Percentiles rank a stretch among this genome's conserved stretches.
Evolutionary conservation across 2,113 vertebrate species (phyloP).

Genomic region (Alouatta palliata): DNA sequence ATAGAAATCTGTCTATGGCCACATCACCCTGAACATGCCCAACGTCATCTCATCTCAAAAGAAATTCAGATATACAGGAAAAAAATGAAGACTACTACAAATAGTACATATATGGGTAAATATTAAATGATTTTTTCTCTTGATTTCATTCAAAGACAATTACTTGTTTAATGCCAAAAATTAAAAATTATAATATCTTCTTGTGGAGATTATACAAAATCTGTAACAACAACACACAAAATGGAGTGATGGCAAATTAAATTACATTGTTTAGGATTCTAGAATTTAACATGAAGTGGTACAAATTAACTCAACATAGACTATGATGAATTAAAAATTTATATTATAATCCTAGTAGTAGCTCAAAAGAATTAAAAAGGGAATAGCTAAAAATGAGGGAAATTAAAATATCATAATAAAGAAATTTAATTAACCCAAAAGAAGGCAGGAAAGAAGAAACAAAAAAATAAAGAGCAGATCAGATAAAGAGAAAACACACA

Average conservation of each 20-base stretch:
- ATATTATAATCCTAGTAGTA: background rate
- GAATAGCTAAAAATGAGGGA: background rate
- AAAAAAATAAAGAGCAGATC: background rate
- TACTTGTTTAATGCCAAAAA: background rate
- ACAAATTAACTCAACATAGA: background rate
- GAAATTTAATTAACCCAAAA: background rate
- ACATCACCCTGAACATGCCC: no score
- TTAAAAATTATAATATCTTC: background rate
- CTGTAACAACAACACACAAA: background rate
- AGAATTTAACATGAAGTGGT: background rate
- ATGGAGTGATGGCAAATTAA: background rate
- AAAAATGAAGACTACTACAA: background rate
- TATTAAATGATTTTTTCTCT: background rate
- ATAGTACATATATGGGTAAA: background rate
- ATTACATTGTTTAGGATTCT: background rate
- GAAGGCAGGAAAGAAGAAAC: background rate
- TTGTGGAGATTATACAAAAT: background rate
- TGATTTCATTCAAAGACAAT: background rate
- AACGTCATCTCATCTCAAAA: no score
- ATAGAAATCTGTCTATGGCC: background rate
- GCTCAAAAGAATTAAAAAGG: background rate
- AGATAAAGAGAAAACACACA: background rate
- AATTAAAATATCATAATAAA: background rate
- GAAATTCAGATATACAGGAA: background rate
- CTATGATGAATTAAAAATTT: background rate